phyloP scores from a whole-genome alignment of 2,113 vertebrate species.

The Tetrax tetrax region DNA sequence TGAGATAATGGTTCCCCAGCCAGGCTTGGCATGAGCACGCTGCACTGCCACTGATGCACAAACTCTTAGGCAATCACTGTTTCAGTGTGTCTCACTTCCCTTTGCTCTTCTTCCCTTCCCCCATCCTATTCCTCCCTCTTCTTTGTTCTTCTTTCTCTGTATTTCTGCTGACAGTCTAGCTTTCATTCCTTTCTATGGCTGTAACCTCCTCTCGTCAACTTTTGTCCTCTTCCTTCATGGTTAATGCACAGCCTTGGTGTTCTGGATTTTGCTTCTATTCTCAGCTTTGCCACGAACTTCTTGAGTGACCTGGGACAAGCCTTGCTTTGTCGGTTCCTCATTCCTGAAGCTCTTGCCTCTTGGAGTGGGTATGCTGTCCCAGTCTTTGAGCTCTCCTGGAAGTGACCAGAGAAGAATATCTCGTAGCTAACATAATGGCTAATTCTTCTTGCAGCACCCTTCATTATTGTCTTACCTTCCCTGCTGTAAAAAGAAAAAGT shows the following conservation, averaged over 20 bases:
- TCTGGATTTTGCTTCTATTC: background rate
- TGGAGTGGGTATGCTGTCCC: background rate
- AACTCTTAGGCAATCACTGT: background rate
- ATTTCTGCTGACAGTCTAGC: constrained; percentile 36
- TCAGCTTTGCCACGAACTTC: background rate
- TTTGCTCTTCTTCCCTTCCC: background rate
- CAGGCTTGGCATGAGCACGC: background rate
- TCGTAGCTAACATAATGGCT: background rate
- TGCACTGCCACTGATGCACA: background rate
- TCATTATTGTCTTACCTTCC: background rate
- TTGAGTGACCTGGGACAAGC: background rate
- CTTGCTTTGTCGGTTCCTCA: background rate
- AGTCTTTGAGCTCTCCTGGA: background rate
- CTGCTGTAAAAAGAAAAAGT: background rate
- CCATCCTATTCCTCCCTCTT: background rate
- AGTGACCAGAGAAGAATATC: background rate
- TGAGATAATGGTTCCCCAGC: background rate
- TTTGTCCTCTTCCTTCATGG: background rate
- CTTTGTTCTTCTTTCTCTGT: background rate
- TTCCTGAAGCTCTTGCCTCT: background rate
- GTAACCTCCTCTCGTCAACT: background rate
- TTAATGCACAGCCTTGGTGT: background rate
- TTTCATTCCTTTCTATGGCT: background rate
- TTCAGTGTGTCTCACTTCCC: background rate
- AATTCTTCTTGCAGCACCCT: background rate